phyloP scores from a whole-genome alignment of 1,140 invertebrate genomes.

The Dryas iulia region DNA sequence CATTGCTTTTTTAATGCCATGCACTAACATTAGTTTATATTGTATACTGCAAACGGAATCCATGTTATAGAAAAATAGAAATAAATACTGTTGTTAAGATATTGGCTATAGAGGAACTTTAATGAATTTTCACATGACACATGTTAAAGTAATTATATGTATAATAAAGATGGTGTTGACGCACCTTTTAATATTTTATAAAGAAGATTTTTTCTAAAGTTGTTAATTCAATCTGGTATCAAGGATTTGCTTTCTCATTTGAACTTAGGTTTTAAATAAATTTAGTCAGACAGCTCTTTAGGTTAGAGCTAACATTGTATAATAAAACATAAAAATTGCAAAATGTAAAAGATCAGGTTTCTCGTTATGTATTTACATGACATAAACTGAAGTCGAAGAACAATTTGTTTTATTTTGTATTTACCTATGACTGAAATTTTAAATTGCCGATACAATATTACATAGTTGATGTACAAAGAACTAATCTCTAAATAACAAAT shows the following conservation, averaged over 20 bases:
- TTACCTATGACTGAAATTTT: background rate
- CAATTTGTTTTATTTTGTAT: slow-evolving; percentile 36
- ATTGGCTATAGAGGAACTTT: slow-evolving; percentile 29
- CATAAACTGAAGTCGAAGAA: slow-evolving; percentile 68
- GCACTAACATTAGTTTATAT: slow-evolving; percentile 40
- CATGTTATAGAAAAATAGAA: slow-evolving; percentile 18
- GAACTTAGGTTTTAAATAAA: slow-evolving; percentile 51
- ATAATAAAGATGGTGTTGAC: slow-evolving; percentile 46
- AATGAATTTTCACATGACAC: slow-evolving; percentile 10
- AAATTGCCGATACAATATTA: background rate
- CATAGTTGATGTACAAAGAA: background rate
- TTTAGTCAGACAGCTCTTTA: slow-evolving; percentile 68
- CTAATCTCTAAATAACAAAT: background rate
- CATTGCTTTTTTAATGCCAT: slow-evolving; percentile 46
- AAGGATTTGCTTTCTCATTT: slow-evolving; percentile 58
- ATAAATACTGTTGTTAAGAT: slow-evolving; percentile 24
- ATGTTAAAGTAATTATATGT: slow-evolving; percentile 31
- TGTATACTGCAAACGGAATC: slow-evolving; percentile 15
- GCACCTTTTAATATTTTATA: slow-evolving; percentile 57
- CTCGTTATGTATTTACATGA: slow-evolving; percentile 51
- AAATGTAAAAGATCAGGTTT: slow-evolving; percentile 69
- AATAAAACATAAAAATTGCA: slow-evolving; percentile 71
- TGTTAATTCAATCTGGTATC: slow-evolving; percentile 51
- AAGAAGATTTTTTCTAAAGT: slow-evolving; percentile 62
- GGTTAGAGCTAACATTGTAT: slow-evolving; percentile 68